Conservation (phyloP, 2,113 vertebrate species). For the Hystrix cristata region DNA sequence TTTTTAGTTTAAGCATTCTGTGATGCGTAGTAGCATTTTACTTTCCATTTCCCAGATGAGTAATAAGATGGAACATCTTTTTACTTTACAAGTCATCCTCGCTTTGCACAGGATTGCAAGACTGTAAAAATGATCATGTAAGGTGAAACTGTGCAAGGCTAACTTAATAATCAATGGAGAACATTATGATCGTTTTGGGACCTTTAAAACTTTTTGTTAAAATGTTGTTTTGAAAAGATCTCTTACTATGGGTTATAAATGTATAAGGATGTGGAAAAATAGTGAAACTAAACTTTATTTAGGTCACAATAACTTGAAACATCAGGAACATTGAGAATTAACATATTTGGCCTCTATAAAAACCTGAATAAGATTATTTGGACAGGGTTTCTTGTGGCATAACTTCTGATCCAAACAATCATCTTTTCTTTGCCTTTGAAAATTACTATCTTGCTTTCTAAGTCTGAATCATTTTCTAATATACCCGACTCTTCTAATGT, state of each 20-base stretch:
- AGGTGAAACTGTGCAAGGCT: conserved; percentile 7
- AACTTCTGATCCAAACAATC: neutral
- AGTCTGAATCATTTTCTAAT: neutral
- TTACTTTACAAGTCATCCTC: neutral
- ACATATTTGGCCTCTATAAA: neutral
- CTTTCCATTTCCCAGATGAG: conserved; percentile 20
- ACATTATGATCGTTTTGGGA: neutral
- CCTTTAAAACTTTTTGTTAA: conserved; percentile 17
- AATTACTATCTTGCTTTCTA: neutral
- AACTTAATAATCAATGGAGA: conserved; percentile 1
- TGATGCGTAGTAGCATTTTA: neutral
- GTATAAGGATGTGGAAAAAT: neutral
- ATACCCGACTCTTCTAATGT: neutral
- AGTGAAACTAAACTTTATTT: neutral
- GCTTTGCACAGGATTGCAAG: neutral
- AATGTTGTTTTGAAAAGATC: neutral
- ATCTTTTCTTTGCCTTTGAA: neutral
- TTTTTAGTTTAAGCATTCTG: neutral
- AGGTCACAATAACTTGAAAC: neutral
- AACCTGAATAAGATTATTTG: neutral
- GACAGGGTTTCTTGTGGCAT: neutral
- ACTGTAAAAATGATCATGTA: neutral
- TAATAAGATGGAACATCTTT: neutral
- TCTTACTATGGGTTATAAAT: neutral
- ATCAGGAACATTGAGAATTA: neutral